Evolutionary conservation across 2,797 vertebrate species (phyloP), one percentile per base, ranked within the genome.

Genomic region (Octomys mimax): DNA sequence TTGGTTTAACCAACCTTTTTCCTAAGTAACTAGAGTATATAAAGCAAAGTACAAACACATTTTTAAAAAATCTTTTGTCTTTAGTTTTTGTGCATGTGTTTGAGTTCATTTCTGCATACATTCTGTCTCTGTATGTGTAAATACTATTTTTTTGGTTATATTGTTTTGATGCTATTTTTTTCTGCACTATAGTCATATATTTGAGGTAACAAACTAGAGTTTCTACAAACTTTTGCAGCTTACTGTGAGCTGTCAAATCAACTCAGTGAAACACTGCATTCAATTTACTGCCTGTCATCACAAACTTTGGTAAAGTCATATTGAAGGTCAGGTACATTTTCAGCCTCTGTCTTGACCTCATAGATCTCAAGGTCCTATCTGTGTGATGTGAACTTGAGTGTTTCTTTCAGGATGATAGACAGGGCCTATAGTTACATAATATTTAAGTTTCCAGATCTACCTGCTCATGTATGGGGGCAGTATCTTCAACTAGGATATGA

Each of bases 201-300:
- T 71, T 85, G 66, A 89, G 46, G 78, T 93, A 91, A 96, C 4
- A 94, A 96, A 82, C 22, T 87, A 5, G 52, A 62, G n/a, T 54
- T 95, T 89, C 28, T 91, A 54, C 62, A 92, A 95, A 94, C 28
- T 90, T 96, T 95, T 92, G 73, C 36, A 93, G 46, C 26, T 88
- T 96, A 59, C 21, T 75, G 28, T 77, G 6, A 93, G 22, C 73
- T 97, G 87, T 94, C 92, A 96, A 82, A 86, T 93, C 81, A 94
- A 79, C 66, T 95, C 66, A 79, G 54, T 39, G 57, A 92, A 95
- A 96, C 82, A 94, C 61, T 28, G 12, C 68, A 87, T 92, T 96
- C 61, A 83, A 85, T 96, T 94, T 95, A 71, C 49, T 90, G 26
- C 39, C n/a, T 92, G 94, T 90, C 90, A 95, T 96, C 92, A 83